These are phyloP conservation scores for Acrobeloides nanus DNA, from an alignment of 2,888 invertebrate genomes.

Conservation along the genomic window DNA sequence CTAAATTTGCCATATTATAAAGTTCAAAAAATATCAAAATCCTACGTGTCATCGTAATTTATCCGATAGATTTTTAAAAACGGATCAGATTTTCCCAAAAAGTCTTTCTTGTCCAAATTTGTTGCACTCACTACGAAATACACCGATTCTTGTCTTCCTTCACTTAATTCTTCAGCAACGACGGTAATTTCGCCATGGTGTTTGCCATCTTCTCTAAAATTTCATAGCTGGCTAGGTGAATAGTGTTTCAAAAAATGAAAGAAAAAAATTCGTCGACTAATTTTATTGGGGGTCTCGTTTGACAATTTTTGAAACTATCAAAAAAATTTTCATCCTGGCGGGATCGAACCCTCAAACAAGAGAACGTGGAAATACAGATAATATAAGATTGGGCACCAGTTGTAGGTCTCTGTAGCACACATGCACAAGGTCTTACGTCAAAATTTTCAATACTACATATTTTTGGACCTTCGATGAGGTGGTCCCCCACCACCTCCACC, in stretches of 20 bases:
- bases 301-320: no score
- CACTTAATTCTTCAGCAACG: constrained; percentile 31
- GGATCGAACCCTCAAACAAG: no score
- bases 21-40: constrained; percentile 2
- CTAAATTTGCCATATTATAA: constrained; percentile 35
- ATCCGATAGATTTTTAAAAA: constrained; percentile 56
- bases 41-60: constrained; percentile 57
- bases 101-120: constrained; percentile 58
- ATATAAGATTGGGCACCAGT: no score
- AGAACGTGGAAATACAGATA: no score
- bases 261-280: constrained; percentile 2
- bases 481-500: no score
- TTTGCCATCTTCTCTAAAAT: constrained; percentile 38
- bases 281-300: no score
- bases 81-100: constrained; percentile 60
- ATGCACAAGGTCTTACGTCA: no score
- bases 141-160: constrained; percentile 37
- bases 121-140: constrained; percentile 33
- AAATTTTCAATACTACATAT: no score
- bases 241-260: constrained; percentile 1
- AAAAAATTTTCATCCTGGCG: no score
- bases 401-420: no score
- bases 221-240: no score
- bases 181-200: constrained; percentile 30
- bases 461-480: no score